Conservation (phyloP, 1,140 invertebrate genomes). For the Drosophila mauritiana region DNA sequence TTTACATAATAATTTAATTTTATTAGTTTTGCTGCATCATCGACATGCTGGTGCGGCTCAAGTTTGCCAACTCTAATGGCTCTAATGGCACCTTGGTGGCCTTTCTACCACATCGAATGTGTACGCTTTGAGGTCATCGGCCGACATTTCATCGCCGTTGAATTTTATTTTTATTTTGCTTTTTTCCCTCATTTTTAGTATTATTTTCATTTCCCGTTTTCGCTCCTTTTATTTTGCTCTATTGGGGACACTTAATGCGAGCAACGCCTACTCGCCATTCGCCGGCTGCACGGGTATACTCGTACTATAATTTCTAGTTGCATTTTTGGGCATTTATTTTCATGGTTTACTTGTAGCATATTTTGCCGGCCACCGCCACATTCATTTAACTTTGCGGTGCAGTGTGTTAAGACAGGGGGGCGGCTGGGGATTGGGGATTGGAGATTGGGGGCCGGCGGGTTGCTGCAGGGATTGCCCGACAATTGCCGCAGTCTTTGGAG, state of each 20-base stretch:
- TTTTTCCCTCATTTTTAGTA: not conserved
- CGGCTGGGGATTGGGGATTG: not conserved
- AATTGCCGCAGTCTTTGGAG: constrained; percentile 75
- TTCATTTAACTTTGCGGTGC: constrained; percentile 56
- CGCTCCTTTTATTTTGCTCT: constrained; percentile 25
- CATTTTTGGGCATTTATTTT: constrained; percentile 63
- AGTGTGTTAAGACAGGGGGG: constrained; percentile 15
- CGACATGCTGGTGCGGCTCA: constrained; percentile 30
- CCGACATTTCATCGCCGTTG: constrained; percentile 29
- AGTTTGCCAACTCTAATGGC: constrained; percentile 45
- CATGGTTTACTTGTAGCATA: constrained; percentile 75
- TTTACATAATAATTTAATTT: constrained; percentile 82
- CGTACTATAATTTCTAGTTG: constrained; percentile 31
- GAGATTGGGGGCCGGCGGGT: constrained; percentile 3
- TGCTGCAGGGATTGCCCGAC: constrained; percentile 43
- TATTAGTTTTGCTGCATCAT: constrained; percentile 80
- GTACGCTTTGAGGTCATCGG: constrained; percentile 16
- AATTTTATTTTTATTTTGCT: constrained; percentile 7
- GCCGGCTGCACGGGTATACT: constrained; percentile 4
- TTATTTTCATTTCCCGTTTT: not conserved
- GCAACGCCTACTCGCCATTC: constrained; percentile 38
- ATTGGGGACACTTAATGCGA: constrained; percentile 73
- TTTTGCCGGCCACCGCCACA: constrained; percentile 56
- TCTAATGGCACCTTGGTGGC: constrained; percentile 49
- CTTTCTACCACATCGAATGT: not conserved